Evolutionary conservation across 92 coral and sea anemone genomes (phyloP), one percentile per base, ranked within the genome.

Genomic region (Paragorgia papillata): DNA sequence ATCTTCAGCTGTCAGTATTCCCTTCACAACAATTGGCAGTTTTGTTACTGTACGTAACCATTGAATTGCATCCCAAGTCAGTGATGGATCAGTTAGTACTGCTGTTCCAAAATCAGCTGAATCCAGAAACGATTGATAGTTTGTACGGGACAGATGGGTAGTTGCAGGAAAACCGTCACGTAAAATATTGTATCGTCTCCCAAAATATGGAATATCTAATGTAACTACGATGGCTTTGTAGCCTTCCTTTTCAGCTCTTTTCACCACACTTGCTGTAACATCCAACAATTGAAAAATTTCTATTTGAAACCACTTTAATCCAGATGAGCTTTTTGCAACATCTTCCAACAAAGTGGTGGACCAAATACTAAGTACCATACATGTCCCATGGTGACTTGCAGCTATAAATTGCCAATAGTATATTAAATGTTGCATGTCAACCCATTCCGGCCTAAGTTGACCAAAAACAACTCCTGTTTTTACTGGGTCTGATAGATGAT

Each of bases 1-100:
- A 88, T 90, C 92, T 76, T 88, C 96, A 5, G 88, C 85, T 51
- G 90, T 85, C 15, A 88, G 59, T 21, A 90, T 85, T 19, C 92
- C 92, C 59, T 90, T 88, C 1, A 88, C 26, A 34, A 90, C 74
- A 27, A 88, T 77, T 10, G 90, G 88, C 18, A 88, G 86, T 68
- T 67, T 80, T 9, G 92, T 88, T 18, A 85, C 24, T 28, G 81
- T 69, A 62, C 73, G 84, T 34, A 90, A 22, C 90, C 90, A 88
- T 7, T 37, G 49, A 68, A 90, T 51, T 9, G 62, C 46, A 32
- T 68, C 60, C 96, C 96, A 88, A 20, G 75, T 74, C 7, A 60
- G 44, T 8, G 80, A 18, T 15, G 44, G 67, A 9, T 85, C 66
- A 69, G 34, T 76, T 71, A 54, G 12, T 4, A 4, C 43, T 4